Percentiles rank a stretch among this genome's conserved stretches.
phyloP scores from a whole-genome alignment of 2,797 vertebrate genomes.

The Rhodeus uyekii region DNA sequence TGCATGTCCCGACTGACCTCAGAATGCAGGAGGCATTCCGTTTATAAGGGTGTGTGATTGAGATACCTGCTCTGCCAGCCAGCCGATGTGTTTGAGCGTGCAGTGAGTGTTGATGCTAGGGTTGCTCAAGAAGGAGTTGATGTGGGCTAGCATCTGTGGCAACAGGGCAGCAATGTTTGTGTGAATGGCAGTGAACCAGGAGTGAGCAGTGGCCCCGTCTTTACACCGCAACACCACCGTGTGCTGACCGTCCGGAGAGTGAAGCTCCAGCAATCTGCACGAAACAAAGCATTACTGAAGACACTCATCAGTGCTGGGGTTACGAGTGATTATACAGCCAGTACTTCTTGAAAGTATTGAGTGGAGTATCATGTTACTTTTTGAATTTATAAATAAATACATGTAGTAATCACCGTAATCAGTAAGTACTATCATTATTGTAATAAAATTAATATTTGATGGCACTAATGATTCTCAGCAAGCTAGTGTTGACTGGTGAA shows the following conservation, averaged over 20 bases:
- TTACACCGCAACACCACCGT: constrained; percentile 92
- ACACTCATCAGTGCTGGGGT: not conserved
- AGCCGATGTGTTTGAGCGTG: constrained; percentile 91
- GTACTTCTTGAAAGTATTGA: not conserved
- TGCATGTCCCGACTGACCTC: not conserved
- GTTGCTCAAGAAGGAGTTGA: constrained; percentile 86
- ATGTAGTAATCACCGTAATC: not conserved
- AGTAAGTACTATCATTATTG: not conserved
- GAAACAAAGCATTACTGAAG: constrained; percentile 33
- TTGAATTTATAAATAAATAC: not conserved
- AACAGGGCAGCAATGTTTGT: constrained; percentile 93
- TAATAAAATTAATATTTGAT: not conserved
- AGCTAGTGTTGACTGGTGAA: too few species aligned
- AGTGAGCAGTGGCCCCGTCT: constrained; percentile 85
- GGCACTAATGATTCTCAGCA: not conserved
- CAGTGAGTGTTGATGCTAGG: constrained; percentile 74
- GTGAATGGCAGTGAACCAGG: constrained; percentile 94
- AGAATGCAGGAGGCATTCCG: not conserved
- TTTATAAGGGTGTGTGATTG: not conserved
- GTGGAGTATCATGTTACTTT: not conserved
- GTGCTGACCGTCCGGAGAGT: constrained; percentile 93
- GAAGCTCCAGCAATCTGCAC: constrained; percentile 90
- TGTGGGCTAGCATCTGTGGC: constrained; percentile 89
- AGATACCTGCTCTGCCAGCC: constrained; percentile 93
- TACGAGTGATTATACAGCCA: not conserved